Base-by-base conservation (phyloP, 2,797 vertebrate species). In the Heliangelus exortis region DNA sequence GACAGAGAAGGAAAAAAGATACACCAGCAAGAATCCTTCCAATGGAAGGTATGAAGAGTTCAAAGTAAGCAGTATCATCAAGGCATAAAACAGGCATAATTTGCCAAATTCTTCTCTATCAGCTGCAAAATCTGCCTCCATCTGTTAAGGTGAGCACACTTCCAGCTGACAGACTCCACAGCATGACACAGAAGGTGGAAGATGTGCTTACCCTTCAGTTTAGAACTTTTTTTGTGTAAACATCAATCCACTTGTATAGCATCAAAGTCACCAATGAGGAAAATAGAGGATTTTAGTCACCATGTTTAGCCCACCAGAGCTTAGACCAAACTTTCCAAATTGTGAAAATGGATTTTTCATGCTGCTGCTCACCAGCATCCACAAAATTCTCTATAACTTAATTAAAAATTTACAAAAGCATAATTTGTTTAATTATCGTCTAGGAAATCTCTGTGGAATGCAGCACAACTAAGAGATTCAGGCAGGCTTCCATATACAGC, bases 401-500 rank as follows among this genome's bases (percentile, higher is more conserved):
- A 92, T 58, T 66, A 81, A 72, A 83, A 89, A 47, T n/a, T 78
- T 83, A 87, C 41, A 72, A 89, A 85, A 75, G 41, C 59, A 54
- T 20, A 48, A 72, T 84, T 91, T 84, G 43, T 84, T 90, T 85
- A 78, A 85, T 92, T 71, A 39, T 85, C 93, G 62, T 88, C 66
- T 88, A 78, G 65, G 17, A 92, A 90, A 89, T 68, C 68, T 58
- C 76, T 55, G 26, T 48, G 61, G 54, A 92, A 23, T 36, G 45
- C 7, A 66, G 39, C 43, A 84, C 91, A 93, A 84, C 69, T 68
- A 88, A 6, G 88, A 78, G 66, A 94, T 84, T 51, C 87, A 90
- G 76, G 43, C 69, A 66, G 65, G 39, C 62, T 95, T 68, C 61
- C 68, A 72, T 68, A 61, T 72, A 69, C 5, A 12, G 84, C n/a